Evolutionary conservation across 92 coral and sea anemone genomes (phyloP).

Genomic region (Chrysogorgia sp.): DNA sequence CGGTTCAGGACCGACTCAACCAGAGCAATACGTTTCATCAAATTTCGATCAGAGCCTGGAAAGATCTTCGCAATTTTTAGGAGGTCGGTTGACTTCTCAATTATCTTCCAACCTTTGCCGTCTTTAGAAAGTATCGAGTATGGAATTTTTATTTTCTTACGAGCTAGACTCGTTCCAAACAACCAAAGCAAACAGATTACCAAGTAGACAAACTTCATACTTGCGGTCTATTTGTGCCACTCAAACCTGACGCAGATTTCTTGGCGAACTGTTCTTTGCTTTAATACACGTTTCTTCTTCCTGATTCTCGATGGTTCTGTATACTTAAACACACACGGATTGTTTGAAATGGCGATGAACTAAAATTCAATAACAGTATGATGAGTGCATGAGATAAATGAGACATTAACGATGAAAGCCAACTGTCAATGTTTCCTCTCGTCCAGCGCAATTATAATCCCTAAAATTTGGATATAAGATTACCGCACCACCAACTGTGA

Average conservation of each 20-base stretch:
- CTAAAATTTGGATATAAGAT: conserved; percentile 39
- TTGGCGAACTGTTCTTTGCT: not conserved
- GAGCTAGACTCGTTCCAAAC: conserved; percentile 4
- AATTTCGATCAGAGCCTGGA: conserved; percentile 72
- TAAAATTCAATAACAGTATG: conserved; percentile 46
- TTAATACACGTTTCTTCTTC: conserved; percentile 4
- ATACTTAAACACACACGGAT: conserved; percentile 19
- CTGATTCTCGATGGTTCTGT: conserved; percentile 19
- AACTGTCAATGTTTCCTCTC: conserved; percentile 32
- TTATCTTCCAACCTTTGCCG: conserved; percentile 33
- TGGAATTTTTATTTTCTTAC: conserved; percentile 22
- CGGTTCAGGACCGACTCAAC: conserved; percentile 82
- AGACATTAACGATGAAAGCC: conserved; percentile 42
- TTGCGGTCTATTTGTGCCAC: not conserved
- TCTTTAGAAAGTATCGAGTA: conserved; percentile 22
- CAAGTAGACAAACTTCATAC: conserved; percentile 11
- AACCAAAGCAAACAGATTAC: conserved; percentile 4
- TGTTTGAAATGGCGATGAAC: conserved; percentile 22
- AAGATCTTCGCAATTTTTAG: conserved; percentile 19
- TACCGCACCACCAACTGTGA: conserved; percentile 30
- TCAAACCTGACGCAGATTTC: not conserved
- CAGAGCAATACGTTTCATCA: conserved; percentile 89
- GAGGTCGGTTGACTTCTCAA: conserved; percentile 16
- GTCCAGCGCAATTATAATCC: conserved; percentile 18
- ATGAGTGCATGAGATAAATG: conserved; percentile 37